Evolutionary conservation across 1,140 invertebrate species (phyloP).

Genomic region (Battus philenor): DNA sequence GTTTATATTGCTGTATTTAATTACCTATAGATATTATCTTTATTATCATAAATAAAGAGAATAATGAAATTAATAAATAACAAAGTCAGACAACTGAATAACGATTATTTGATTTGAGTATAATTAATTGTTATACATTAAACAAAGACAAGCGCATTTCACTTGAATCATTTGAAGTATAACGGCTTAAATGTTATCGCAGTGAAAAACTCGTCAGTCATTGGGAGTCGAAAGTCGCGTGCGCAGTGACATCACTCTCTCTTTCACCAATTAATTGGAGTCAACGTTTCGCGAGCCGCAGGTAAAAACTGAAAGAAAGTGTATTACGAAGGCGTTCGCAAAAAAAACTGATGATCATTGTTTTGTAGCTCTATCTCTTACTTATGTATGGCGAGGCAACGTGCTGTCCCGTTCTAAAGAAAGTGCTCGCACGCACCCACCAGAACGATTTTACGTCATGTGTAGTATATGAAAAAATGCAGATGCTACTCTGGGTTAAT

Average conservation of each 20-base stretch:
- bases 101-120: too few relatives aligned
- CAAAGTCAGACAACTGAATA: too few relatives aligned
- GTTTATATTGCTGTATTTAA: too few relatives aligned
- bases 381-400: conserved; percentile 16
- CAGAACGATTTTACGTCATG: conserved; percentile 52
- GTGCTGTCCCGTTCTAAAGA: conserved; percentile 49
- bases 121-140: too few relatives aligned
- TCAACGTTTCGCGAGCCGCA: conserved; percentile 50
- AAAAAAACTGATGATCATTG: conserved; percentile 46
- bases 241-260: conserved; percentile 45
- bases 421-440: conserved; percentile 47
- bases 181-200: conserved; percentile 36
- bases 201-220: conserved; percentile 56
- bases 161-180: conserved; percentile 46
- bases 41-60: too few relatives aligned
- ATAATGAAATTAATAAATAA: too few relatives aligned
- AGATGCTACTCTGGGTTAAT: too few relatives aligned
- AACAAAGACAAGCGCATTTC: conserved; percentile 39
- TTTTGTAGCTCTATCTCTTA: conserved; percentile 44
- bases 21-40: too few relatives aligned
- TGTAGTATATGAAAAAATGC: conserved; percentile 31
- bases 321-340: conserved; percentile 43
- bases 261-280: conserved; percentile 58
- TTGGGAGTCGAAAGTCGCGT: conserved; percentile 44
- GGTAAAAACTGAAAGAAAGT: conserved; percentile 60